Evolutionary conservation across 2,113 vertebrate genomes (phyloP).

Genomic region (Pimephales promelas): DNA sequence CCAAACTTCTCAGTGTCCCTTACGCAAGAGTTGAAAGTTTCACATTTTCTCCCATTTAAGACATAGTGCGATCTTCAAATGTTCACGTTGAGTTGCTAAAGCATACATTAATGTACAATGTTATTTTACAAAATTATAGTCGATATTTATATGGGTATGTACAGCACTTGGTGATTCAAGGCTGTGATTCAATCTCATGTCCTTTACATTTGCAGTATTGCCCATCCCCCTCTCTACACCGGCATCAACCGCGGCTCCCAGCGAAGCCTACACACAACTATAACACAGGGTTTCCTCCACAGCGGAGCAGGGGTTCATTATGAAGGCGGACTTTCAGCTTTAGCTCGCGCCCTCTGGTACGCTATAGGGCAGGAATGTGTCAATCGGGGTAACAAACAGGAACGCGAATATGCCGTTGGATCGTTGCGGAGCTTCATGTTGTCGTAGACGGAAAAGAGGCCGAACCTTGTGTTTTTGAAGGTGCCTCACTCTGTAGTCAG

Average conservation of each 20-base stretch:
- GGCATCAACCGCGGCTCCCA: slow-evolving; percentile 83
- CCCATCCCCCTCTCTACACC: slow-evolving; percentile 90
- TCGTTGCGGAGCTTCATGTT: slow-evolving; percentile 49
- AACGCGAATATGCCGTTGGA: slow-evolving; percentile 56
- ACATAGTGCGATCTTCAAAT: slow-evolving; percentile 71
- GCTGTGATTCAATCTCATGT: slow-evolving; percentile 79
- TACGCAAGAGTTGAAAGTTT: slow-evolving; percentile 74
- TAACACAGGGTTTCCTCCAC: slow-evolving; percentile 87
- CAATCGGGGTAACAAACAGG: slow-evolving; percentile 43
- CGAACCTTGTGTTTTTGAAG: slow-evolving; percentile 56
- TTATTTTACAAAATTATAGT: slow-evolving; percentile 73
- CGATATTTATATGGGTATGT: slow-evolving; percentile 77
- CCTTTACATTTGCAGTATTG: slow-evolving; percentile 76
- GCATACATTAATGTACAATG: slow-evolving; percentile 70
- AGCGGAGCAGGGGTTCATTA: slow-evolving; percentile 83
- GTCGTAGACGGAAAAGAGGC: slow-evolving; percentile 59
- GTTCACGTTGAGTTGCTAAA: slow-evolving; percentile 65
- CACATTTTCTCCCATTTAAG: slow-evolving; percentile 70
- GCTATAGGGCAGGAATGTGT: slow-evolving; percentile 70
- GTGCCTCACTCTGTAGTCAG: slow-evolving; percentile 55
- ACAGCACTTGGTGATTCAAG: slow-evolving; percentile 78
- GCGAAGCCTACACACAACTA: slow-evolving; percentile 90
- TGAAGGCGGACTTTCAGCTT: slow-evolving; percentile 60
- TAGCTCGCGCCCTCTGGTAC: slow-evolving; percentile 60
- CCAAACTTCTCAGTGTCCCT: slow-evolving; percentile 79